Evolutionary conservation across 2,888 invertebrate genomes (phyloP), one percentile per base, ranked within the genome.

Genomic region (Eristalis intricaria): DNA sequence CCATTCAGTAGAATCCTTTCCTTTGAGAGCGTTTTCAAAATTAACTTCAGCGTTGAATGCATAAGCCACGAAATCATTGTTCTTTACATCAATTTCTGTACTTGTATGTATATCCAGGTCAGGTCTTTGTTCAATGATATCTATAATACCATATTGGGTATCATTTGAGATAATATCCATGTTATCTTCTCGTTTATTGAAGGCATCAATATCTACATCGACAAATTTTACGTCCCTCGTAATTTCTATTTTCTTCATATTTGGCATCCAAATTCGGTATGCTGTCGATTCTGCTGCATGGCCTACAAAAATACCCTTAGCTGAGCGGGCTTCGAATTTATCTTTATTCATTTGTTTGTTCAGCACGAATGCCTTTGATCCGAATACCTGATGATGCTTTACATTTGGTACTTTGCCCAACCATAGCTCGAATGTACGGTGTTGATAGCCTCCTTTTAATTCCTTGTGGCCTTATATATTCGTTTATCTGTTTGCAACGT

Each of bases 201-300:
- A 40, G 10, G 40, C 40, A 40, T 40, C 40, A 40, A 13, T 43
- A 43, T 43, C 43, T n/a, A 43, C 43, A 43, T 66, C 23, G 26
- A 66, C 13, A 32, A 69, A 56, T n/a, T 2, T 56, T 2, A 68
- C 69, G 50, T 77, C 77, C 26, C 69, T 60, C 1, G 60, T 29
- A 4, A 76, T 61, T 7, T 26, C 11, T 38, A 76, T 76, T 61
- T 76, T 76, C 29, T 43, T 76, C 4, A 26, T 40, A 23, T 29
- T 29, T 61, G 60, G 68, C 23, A 63, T 35, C 68, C 77, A 77
- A 32, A 77, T 56, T 35, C 77, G 43, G 38, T 69, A 77, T 22
- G 77, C 70, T 50, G 64, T 69, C 2, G 77, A 56, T 11, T 69
- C 63, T 58, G 68, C 50, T 26, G 69, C 63, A 19, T 63, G 64